These are phyloP conservation scores for Daktulosphaira vitifoliae DNA, from an alignment of 1,140 invertebrate genomes.

Conservation along the genomic window DNA sequence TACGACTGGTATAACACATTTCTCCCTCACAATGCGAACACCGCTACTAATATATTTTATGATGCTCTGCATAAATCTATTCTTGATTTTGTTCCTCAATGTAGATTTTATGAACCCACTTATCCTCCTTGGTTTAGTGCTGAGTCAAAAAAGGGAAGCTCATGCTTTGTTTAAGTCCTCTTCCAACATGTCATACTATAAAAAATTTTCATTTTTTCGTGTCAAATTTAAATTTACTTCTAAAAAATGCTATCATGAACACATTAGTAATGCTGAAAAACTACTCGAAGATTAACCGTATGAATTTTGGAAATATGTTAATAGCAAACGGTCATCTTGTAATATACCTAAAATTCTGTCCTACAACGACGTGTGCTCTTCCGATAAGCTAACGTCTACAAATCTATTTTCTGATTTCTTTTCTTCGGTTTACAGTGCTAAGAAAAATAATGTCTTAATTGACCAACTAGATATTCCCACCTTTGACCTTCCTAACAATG, in stretches of 20 bases:
- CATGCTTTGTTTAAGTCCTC: too few relatives aligned
- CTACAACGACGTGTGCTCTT: not conserved
- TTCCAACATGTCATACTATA: too few relatives aligned
- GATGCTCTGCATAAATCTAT: too few relatives aligned
- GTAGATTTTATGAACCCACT: too few relatives aligned
- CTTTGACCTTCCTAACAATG: not conserved
- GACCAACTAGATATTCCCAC: not conserved
- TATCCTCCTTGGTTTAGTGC: too few relatives aligned
- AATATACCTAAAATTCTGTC: not conserved
- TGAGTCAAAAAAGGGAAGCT: too few relatives aligned
- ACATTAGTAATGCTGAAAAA: not conserved
- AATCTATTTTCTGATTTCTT: not conserved
- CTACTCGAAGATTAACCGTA: not conserved
- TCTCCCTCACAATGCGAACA: too few relatives aligned
- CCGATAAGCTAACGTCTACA: not conserved
- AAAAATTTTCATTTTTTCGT: not conserved
- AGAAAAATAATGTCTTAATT: not conserved
- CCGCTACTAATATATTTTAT: too few relatives aligned
- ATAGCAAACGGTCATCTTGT: not conserved
- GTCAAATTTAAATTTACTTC: not conserved
- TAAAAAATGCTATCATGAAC: not conserved
- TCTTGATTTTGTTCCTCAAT: too few relatives aligned
- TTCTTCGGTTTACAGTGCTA: not conserved
- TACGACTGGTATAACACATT: too few relatives aligned
- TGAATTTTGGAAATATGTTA: not conserved